Evolutionary conservation across 2,113 vertebrate species (phyloP).

Genomic region (Malurus elegans): DNA sequence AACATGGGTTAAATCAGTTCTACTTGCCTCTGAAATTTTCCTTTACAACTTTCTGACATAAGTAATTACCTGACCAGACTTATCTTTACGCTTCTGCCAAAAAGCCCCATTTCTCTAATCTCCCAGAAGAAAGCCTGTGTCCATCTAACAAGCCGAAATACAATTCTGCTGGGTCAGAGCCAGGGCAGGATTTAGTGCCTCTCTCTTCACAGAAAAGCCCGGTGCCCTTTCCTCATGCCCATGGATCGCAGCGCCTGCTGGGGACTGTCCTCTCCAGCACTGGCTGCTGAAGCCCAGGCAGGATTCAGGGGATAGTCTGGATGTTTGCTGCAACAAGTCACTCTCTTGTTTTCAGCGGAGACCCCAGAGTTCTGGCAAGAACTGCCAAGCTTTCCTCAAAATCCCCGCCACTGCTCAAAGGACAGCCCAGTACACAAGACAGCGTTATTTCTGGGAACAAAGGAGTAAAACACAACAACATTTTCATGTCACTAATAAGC

Average conservation of each 20-base stretch:
- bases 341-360: background rate
- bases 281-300: background rate
- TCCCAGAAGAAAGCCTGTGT: background rate
- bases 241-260: background rate
- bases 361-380: background rate
- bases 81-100: slow-evolving; percentile 7
- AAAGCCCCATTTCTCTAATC: background rate
- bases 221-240: background rate
- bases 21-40: background rate
- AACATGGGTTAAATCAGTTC: background rate
- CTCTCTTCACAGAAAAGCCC: background rate
- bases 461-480: background rate
- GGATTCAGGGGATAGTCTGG: background rate
- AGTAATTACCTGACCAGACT: slow-evolving; percentile 17
- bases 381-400: slow-evolving; percentile 2
- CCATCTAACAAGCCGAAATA: background rate
- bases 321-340: slow-evolving; percentile 13
- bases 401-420: background rate
- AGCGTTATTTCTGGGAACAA: background rate
- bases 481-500: background rate
- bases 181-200: slow-evolving; percentile 7
- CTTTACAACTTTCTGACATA: slow-evolving; percentile 4
- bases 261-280: background rate
- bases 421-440: background rate
- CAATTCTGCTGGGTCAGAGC: background rate